Conservation (phyloP, 2,113 vertebrate genomes). For the Equus quagga region DNA sequence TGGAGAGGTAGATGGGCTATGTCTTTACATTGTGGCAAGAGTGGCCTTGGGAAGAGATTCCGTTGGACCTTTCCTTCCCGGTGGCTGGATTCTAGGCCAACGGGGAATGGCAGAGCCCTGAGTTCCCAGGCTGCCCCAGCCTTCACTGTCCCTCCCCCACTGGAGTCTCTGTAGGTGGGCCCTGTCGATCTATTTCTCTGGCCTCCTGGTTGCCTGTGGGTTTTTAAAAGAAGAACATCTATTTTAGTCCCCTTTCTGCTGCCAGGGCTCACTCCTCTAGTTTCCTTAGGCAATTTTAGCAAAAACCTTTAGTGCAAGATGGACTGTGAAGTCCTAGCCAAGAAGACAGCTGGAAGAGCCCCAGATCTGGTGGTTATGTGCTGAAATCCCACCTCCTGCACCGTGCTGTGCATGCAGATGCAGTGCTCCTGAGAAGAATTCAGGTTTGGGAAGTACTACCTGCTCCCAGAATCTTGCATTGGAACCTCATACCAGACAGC, state of each 20-base stretch:
- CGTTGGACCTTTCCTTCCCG: background rate
- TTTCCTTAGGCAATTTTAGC: background rate
- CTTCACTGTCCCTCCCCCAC: background rate
- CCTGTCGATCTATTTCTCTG: background rate
- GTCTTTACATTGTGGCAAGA: background rate
- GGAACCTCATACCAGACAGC: background rate
- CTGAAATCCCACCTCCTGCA: background rate
- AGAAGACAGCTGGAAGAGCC: slow-evolving; percentile 30
- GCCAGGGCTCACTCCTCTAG: background rate
- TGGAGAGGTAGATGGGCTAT: background rate
- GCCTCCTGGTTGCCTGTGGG: background rate
- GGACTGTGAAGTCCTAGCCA: background rate
- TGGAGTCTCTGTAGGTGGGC: background rate
- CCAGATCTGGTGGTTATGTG: background rate
- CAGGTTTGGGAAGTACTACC: background rate
- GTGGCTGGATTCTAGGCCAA: background rate
- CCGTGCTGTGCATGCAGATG: background rate
- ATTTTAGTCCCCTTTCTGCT: background rate
- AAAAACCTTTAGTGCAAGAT: background rate
- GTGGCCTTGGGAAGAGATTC: background rate
- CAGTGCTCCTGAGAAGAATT: background rate
- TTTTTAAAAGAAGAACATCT: background rate
- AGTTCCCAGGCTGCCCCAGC: too few species aligned
- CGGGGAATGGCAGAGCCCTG: background rate
- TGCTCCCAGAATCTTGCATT: background rate